Base-by-base conservation (phyloP, 2,888 invertebrate species). In the Drosophila rubida region DNA sequence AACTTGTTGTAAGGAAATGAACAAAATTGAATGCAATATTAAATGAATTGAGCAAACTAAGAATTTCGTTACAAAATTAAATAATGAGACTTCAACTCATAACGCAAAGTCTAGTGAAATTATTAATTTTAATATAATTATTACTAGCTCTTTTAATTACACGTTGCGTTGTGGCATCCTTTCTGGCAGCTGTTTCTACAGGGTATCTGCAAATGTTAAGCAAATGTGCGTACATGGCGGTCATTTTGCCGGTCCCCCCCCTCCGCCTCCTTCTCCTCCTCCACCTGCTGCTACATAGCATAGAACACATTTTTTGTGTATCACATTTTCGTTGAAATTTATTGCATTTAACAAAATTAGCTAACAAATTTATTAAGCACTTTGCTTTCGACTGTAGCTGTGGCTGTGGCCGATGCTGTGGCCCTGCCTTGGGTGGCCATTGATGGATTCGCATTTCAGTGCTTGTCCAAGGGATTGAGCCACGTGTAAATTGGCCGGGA, bases 331-430 rank as follows among this genome's bases (percentile, higher is more conserved):
- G 80, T 76, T 82, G 58, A 87, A 89, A 89, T 89, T 89, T 89
- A 89, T 89, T 86, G 83, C 89, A 79, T 80, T 85, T 80, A 87
- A 81, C 75, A 77, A 82, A 89, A 89, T 89, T 88, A 88, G 83
- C 87, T 77, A 82, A 84, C 84, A 89, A 89, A 89, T 89, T 87
- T 89, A 89, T 89, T 81, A 86, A 85, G 77, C 86, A 82, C 77
- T 77, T 76, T 77, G 72, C 54, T 67, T 37, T 49, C 65, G 61
- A 45, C 6, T 25, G 30, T 30, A 19, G 30, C 13, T 48, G 49
- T 51, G 30, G 27, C 8, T 51, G 30, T 8, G 39, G 69, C 37
- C 53, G 39, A 19, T 4, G 41, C 7, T 7, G 35, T 37, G 13
- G 7, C 11, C 2, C 37, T 35, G 49, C 13, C 54, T 59, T 74